Percentiles rank a stretch among this genome's conserved stretches.
phyloP scores from a whole-genome alignment of 2,888 invertebrate species.

The Drosophila seclusa region DNA sequence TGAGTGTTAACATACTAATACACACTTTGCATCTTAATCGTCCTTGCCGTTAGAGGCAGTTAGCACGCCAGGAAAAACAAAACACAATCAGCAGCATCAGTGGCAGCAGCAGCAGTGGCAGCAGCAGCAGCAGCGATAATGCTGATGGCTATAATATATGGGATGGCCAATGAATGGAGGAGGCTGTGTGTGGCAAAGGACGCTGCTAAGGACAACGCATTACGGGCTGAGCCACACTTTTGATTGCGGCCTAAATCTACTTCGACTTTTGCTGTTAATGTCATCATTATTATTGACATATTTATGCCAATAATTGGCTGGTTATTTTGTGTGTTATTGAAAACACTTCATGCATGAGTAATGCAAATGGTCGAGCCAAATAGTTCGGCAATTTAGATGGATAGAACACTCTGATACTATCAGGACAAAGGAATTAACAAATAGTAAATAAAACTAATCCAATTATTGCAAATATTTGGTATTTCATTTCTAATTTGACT shows the following conservation, averaged over 20 bases:
- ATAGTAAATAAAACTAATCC: not conserved
- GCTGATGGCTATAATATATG: slow-evolving; percentile 35
- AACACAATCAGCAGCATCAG: not conserved
- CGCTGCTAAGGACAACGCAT: slow-evolving; percentile 21
- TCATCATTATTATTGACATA: slow-evolving; percentile 61
- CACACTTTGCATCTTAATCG: slow-evolving; percentile 81
- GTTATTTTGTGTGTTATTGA: slow-evolving; percentile 48
- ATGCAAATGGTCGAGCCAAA: slow-evolving; percentile 10
- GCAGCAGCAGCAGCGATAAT: slow-evolving; percentile 15
- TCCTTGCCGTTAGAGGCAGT: slow-evolving; percentile 54
- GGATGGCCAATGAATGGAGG: not conserved
- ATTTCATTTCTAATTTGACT: no score
- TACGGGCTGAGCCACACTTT: slow-evolving; percentile 27
- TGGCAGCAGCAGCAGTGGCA: slow-evolving; percentile 9
- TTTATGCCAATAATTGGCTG: slow-evolving; percentile 56
- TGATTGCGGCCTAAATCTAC: slow-evolving; percentile 49
- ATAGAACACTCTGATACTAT: not conserved
- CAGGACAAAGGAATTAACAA: not conserved
- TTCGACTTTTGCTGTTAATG: slow-evolving; percentile 39
- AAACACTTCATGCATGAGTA: slow-evolving; percentile 45
- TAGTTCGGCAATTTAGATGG: not conserved
- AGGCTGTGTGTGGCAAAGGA: slow-evolving; percentile 10
- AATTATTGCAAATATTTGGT: not conserved
- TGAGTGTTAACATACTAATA: slow-evolving; percentile 78
- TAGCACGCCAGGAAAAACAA: slow-evolving; percentile 35